Evolutionary conservation across 1,140 invertebrate species (phyloP), one percentile per base, ranked within the genome.

Genomic region (Conus ventricosus): DNA sequence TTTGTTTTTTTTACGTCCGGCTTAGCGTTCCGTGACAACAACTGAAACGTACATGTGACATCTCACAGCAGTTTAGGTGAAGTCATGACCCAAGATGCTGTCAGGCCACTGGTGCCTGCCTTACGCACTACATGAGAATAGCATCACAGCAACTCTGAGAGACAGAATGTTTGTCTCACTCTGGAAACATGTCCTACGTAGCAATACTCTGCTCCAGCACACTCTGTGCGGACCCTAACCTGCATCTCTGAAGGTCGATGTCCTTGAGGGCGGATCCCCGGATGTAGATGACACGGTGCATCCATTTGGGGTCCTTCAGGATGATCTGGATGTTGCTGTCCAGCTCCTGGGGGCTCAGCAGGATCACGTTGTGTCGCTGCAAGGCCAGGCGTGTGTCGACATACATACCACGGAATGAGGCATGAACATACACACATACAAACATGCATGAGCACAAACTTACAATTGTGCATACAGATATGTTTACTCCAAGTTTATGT

Each of bases 261-360:
- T 99, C 99, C 95, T 99, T 99, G 39, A 99, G 95, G 91, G 98
- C 98, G 5, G 98, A 98, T 55, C 98, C 98, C 95, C 99, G 98
- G 94, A 99, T 99, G 95, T 99, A 99, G 94, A 99, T 99, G 55
- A 99, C 99, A 63, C 99, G 96, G 93, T 99, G 98, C 7, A 98
- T 98, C 99, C 99, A 99, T 93, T 99, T 99, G 1, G 99, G 99
- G 88, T 99, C 98, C 96, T 99, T 98, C 25, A 99, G 96, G 90
- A 99, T 99, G 97, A 99, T 98, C 92, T 98, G 96, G 98, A 99
- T 99, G 23, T 98, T 99, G 3, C 97, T 98, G 93, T 99, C 98
- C 91, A 99, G 96, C 95, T 99, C 99, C 97, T 98, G 98, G 2
- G 99, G 98, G 6, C 98, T 99, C 53, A 99, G 95, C 53, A 99